Conservation (phyloP, 1,140 invertebrate species). For the Lucilia cuprina region DNA sequence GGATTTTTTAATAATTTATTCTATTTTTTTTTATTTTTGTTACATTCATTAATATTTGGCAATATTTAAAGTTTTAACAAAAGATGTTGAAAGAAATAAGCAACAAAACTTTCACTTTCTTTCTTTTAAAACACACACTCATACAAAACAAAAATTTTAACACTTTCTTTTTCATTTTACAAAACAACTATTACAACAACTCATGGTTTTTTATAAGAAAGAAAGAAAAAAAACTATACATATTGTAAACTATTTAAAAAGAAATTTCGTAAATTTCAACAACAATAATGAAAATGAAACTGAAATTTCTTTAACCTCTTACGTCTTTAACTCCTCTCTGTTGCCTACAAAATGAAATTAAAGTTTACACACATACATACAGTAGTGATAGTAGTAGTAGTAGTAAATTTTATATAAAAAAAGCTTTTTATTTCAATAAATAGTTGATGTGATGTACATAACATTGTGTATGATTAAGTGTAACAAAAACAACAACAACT, state of each 20-base stretch:
- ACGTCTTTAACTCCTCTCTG: not conserved
- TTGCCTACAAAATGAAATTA: not conserved
- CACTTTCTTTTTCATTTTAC: constrained; percentile 29
- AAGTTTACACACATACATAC: not conserved
- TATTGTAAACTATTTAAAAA: constrained; percentile 18
- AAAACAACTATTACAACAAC: constrained; percentile 1
- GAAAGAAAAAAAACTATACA: not conserved
- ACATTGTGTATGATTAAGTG: not conserved
- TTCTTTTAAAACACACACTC: constrained; percentile 3
- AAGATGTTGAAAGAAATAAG: too few species aligned
- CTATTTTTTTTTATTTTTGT: too few species aligned
- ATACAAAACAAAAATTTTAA: not conserved
- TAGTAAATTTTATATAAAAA: not conserved
- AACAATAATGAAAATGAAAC: not conserved
- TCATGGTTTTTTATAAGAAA: not conserved
- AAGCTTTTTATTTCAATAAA: not conserved
- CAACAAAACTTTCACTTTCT: constrained; percentile 22
- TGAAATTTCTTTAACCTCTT: not conserved
- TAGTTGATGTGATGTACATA: not conserved
- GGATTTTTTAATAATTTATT: too few species aligned
- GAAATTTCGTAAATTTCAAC: not conserved
- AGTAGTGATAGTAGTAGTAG: not conserved
- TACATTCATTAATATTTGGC: too few species aligned
- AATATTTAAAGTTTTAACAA: too few species aligned
- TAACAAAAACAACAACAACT: not conserved